Evolutionary conservation across 2,113 vertebrate species (phyloP).

Genomic region (Neodontobutis hainanensis): DNA sequence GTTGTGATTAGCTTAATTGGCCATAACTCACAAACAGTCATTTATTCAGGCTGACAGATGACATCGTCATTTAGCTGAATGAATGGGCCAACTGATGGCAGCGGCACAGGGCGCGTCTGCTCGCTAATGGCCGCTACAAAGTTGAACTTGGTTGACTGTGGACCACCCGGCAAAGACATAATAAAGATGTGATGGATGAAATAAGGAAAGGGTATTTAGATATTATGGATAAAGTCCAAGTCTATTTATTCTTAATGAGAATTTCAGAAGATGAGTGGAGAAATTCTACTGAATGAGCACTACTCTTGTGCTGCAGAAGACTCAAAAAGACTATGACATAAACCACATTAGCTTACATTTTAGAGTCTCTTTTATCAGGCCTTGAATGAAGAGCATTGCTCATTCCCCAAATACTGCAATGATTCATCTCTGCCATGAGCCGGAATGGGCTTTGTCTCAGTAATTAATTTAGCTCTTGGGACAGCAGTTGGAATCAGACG

Average conservation of each 20-base stretch:
- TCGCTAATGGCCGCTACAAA: slow-evolving; percentile 36
- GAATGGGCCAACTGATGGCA: slow-evolving; percentile 56
- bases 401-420: slow-evolving; percentile 72
- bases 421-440: slow-evolving; percentile 73
- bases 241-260: slow-evolving; percentile 18
- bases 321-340: slow-evolving; percentile 33
- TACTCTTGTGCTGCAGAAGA: slow-evolving; percentile 23
- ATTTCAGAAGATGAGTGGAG: slow-evolving; percentile 11
- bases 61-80: slow-evolving; percentile 65
- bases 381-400: slow-evolving; percentile 63
- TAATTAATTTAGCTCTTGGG: slow-evolving; percentile 77
- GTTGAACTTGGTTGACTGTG: slow-evolving; percentile 39
- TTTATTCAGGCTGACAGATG: slow-evolving; percentile 69
- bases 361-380: slow-evolving; percentile 58
- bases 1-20: slow-evolving; percentile 73
- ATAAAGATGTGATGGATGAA: not conserved
- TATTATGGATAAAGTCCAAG: slow-evolving; percentile 7
- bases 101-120: slow-evolving; percentile 21
- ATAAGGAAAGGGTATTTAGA: slow-evolving; percentile 4
- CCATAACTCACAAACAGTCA: slow-evolving; percentile 65
- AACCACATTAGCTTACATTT: slow-evolving; percentile 53
- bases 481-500: slow-evolving; percentile 69
- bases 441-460: slow-evolving; percentile 72
- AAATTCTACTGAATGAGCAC: slow-evolving; percentile 20
- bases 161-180: slow-evolving; percentile 2